phyloP scores from a whole-genome alignment of 2,797 vertebrate genomes.

The Novumbra hubbsi region DNA sequence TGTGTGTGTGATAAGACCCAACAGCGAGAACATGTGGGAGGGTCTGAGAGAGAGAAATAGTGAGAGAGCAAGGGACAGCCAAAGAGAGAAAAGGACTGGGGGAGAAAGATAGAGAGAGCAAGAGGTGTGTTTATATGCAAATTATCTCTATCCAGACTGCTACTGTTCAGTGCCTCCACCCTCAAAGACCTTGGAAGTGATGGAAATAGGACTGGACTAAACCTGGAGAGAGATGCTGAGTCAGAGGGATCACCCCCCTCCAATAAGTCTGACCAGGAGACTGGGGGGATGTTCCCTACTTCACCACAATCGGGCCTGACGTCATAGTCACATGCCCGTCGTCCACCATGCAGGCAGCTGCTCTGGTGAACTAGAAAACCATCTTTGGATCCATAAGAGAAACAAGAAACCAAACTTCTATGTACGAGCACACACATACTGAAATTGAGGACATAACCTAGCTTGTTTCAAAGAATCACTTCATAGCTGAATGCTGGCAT shows the following conservation, averaged over 20 bases:
- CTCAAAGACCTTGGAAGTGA: not conserved
- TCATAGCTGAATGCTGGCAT: constrained; percentile 11
- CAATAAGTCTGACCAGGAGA: constrained; percentile 10
- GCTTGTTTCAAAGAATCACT: not conserved
- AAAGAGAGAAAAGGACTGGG: not conserved
- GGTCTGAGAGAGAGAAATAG: not conserved
- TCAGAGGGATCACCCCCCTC: constrained; percentile 11
- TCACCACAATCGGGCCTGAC: constrained; percentile 17
- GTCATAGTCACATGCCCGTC: constrained; percentile 19
- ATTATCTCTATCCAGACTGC: not conserved
- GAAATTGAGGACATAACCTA: not conserved
- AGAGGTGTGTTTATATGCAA: not conserved
- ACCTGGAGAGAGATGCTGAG: constrained; percentile 6
- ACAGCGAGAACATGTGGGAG: not conserved
- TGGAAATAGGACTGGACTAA: not conserved
- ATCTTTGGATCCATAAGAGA: not conserved
- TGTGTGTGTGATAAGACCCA: not conserved
- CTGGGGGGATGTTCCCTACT: constrained; percentile 27
- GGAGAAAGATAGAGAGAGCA: constrained; percentile 3
- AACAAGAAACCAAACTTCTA: not conserved
- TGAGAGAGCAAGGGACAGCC: not conserved
- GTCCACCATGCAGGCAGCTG: constrained; percentile 10
- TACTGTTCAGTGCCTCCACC: not conserved
- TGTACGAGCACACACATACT: not conserved
- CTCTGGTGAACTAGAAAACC: not conserved